phyloP scores from a whole-genome alignment of 2,113 vertebrate species.

The Lichenostomus cassidix region DNA sequence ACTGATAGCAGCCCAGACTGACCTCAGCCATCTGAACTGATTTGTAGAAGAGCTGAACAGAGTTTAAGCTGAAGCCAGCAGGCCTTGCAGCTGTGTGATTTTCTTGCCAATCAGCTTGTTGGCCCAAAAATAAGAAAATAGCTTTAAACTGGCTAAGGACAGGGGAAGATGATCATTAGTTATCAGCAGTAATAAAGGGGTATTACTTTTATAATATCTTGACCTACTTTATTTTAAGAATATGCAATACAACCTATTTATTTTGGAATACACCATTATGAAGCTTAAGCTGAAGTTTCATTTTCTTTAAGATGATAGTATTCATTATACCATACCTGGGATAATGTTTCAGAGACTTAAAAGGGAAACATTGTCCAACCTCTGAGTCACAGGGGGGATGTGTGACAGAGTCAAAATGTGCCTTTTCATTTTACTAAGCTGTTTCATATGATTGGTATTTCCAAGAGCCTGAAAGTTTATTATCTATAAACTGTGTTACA shows the following conservation, averaged over 20 bases:
- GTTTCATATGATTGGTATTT: background rate
- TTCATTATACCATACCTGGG: background rate
- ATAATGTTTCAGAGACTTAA: background rate
- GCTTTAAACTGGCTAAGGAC: background rate
- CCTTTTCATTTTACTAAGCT: background rate
- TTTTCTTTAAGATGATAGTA: background rate
- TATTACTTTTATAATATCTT: background rate
- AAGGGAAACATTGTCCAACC: background rate
- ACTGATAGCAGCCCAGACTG: background rate
- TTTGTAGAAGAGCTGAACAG: background rate
- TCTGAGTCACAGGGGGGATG: background rate
- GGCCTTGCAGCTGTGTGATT: constrained; percentile 10
- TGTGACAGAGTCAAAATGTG: background rate
- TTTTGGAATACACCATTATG: background rate
- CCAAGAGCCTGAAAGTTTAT: background rate
- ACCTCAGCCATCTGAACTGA: background rate
- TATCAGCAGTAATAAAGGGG: background rate
- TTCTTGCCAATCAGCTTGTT: background rate
- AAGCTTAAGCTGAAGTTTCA: background rate
- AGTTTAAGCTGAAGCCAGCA: background rate
- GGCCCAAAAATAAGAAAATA: constrained; percentile 3
- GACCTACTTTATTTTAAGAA: background rate
- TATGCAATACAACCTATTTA: background rate
- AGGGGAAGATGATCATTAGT: background rate
- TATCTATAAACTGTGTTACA: background rate